Conservation (phyloP, 2,888 invertebrate genomes). For the Lochmaea capreae region DNA sequence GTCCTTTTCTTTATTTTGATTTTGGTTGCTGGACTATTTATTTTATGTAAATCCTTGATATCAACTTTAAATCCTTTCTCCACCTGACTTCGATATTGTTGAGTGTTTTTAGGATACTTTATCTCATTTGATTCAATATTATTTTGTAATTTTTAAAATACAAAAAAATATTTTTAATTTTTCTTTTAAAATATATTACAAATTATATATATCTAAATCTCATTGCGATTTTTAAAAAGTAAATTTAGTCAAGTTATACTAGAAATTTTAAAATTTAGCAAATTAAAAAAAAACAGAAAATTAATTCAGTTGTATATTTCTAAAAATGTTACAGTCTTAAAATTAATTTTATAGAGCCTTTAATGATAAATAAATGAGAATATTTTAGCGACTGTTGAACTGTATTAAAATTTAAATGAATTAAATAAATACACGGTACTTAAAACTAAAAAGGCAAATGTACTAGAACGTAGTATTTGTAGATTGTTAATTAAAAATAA, state of each 20-base stretch:
- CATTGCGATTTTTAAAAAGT: neutral
- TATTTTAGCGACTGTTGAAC: neutral
- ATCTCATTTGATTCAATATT: too few species aligned
- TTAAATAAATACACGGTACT: neutral
- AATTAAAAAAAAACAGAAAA: neutral
- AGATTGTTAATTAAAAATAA: neutral
- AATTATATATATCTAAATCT: too few species aligned
- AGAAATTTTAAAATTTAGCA: conserved; percentile 14
- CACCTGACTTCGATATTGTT: too few species aligned
- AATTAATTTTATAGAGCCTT: conserved; percentile 6
- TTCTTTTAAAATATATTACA: too few species aligned
- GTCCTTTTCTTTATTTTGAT: too few species aligned
- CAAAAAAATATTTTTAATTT: too few species aligned
- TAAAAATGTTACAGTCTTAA: conserved; percentile 17
- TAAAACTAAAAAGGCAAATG: neutral
- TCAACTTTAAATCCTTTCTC: too few species aligned
- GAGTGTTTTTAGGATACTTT: too few species aligned
- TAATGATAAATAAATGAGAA: neutral
- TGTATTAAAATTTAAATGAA: neutral
- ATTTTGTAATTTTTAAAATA: too few species aligned
- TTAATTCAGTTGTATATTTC: conserved; percentile 3
- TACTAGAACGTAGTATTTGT: neutral
- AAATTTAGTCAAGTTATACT: neutral
- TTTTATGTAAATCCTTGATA: too few species aligned
- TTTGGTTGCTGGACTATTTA: too few species aligned